These are phyloP conservation scores for Tribolium freemani DNA, from an alignment of 2,888 invertebrate species.

Conservation along the genomic window DNA sequence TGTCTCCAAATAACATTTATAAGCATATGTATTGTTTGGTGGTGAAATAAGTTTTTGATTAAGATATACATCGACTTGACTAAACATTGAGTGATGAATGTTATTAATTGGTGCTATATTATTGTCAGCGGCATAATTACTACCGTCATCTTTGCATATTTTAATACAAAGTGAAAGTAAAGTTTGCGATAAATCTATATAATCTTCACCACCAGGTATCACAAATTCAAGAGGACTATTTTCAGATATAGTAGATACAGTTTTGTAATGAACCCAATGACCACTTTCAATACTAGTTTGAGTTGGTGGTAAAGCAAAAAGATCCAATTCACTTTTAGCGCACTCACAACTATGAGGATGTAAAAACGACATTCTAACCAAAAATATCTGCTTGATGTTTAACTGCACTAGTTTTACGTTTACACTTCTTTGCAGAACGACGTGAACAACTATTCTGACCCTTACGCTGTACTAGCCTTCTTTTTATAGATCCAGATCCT, in stretches of 20 bases:
- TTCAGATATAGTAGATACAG: slow-evolving; percentile 49
- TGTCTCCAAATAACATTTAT: background rate
- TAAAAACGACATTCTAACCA: slow-evolving; percentile 46
- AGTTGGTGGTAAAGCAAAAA: slow-evolving; percentile 52
- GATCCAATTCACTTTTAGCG: slow-evolving; percentile 48
- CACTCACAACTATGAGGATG: slow-evolving; percentile 49
- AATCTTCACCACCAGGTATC: slow-evolving; percentile 51
- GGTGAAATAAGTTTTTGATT: slow-evolving; percentile 24
- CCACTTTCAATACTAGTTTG: slow-evolving; percentile 50
- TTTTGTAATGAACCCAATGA: slow-evolving; percentile 51
- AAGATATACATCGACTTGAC: slow-evolving; percentile 17
- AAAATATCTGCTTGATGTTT: no score
- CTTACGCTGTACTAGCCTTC: background rate
- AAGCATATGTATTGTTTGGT: slow-evolving; percentile 17
- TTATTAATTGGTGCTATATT: background rate
- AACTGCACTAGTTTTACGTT: background rate
- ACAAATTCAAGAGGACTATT: slow-evolving; percentile 53
- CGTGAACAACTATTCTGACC: background rate
- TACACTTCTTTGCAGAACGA: background rate
- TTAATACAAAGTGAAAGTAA: slow-evolving; percentile 45
- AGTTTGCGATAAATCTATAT: slow-evolving; percentile 51
- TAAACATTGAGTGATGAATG: slow-evolving; percentile 21
- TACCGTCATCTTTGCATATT: slow-evolving; percentile 36
- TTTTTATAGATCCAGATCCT: no score
- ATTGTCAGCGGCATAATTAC: background rate